Conservation (phyloP, 2,888 invertebrate genomes). For the Amphipyra berbera region DNA sequence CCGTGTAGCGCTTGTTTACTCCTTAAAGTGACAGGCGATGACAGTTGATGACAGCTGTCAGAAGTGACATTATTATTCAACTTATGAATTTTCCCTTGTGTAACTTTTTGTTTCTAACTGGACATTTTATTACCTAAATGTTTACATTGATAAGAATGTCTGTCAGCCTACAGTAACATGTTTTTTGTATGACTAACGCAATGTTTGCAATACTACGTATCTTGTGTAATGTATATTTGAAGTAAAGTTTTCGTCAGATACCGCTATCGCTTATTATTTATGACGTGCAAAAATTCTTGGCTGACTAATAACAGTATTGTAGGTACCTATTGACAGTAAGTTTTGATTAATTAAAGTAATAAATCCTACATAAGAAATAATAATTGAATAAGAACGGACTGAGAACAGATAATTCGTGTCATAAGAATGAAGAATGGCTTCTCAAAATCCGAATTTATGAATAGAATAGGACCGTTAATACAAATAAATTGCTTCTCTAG, state of each 20-base stretch:
- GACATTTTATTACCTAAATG: too few relatives aligned
- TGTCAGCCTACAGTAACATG: background rate
- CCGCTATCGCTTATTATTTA: constrained; percentile 17
- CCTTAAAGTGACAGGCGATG: constrained; percentile 1
- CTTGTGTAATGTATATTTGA: constrained; percentile 15
- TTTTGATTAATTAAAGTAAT: constrained; percentile 30
- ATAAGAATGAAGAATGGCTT: constrained; percentile 7
- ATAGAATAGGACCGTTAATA: background rate
- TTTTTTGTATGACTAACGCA: constrained; percentile 18
- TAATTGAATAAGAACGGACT: constrained; percentile 1
- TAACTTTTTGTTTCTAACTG: too few relatives aligned
- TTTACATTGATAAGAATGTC: constrained; percentile 1
- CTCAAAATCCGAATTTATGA: background rate
- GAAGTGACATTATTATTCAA: background rate
- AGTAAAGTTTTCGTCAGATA: constrained; percentile 8
- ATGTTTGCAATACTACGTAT: constrained; percentile 16
- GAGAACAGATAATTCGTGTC: constrained; percentile 2
- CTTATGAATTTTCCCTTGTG: too few relatives aligned
- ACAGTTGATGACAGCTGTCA: constrained; percentile 38
- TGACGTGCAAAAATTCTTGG: constrained; percentile 34
- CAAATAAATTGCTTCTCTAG: constrained; percentile 7
- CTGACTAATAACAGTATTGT: constrained; percentile 33
- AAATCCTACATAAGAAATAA: constrained; percentile 16
- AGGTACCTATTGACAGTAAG: constrained; percentile 14
- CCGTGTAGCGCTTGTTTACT: constrained; percentile 5